Evolutionary conservation across 2,113 vertebrate genomes (phyloP), one percentile per base, ranked within the genome.

Genomic region (Zonotrichia leucophrys): DNA sequence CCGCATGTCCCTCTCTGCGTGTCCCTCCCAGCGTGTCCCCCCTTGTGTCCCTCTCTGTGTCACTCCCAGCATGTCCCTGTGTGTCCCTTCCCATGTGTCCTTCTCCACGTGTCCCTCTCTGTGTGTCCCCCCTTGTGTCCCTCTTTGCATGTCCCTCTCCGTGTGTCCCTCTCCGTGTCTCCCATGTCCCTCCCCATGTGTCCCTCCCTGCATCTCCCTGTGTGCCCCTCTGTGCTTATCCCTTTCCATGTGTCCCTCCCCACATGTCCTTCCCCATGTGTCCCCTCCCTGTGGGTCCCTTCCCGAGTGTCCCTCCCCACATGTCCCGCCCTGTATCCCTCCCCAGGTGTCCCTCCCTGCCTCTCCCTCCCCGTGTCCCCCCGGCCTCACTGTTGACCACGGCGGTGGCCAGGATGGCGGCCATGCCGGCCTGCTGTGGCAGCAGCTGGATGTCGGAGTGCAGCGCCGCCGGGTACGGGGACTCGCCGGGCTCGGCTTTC

Each of bases 371-470:
- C 16, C 16, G 11, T 41, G 67, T 23, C 47, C 8, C 47, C 8
- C 74, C 0, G 31, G 7, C 70, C 99, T 99, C 97, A 99, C 99
- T 99, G 96, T 99, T 99, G 64, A 99, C 97, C 53, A 99, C 97
- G 0, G 99, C 99, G 0, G 99, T 99, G 39, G 99, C 99, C 72
- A 99, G 97, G 95, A 99, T 99, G 91, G 99, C 99, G 0, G 99
- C 99, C 99, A 99, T 99, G 96, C 99, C 99, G 0, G 99, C 99
- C 87, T 99, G 99, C 97, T 99, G 99, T 0, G 99, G 99, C 83
- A 99, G 98, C 44, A 99, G 98, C 98, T 99, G 99, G 96, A 99
- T 99, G 77, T 99, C 99, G 0, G 99, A 94, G 94, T 89, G 98
- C 46, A 98, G 82, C 0, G 97, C 92, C 0, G 98, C 98, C 0